Percentiles rank a stretch among this genome's conserved stretches.
Conservation (phyloP, 2,113 vertebrate genomes). For the Mus pahari region DNA sequence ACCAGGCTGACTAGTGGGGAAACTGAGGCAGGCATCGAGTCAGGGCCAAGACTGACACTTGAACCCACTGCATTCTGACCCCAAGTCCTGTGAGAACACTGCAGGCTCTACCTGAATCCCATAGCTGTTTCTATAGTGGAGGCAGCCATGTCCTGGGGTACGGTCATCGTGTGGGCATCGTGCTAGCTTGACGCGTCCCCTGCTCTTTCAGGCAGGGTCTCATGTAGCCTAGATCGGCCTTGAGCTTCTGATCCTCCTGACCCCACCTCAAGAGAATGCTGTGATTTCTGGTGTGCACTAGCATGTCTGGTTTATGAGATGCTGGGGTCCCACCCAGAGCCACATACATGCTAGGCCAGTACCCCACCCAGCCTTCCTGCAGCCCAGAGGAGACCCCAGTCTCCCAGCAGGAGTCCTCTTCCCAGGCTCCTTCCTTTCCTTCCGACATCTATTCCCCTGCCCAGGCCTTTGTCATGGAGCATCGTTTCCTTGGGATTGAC, state of each 20-base stretch:
- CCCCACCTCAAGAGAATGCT: background rate
- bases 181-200: background rate
- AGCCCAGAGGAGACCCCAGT: background rate
- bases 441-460: accelerated
- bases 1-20: background rate
- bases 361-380: background rate
- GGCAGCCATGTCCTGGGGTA: background rate
- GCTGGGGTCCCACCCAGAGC: background rate
- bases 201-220: background rate
- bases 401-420: background rate
- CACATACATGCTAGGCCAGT: too few species aligned
- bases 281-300: background rate
- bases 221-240: background rate
- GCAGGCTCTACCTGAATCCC: background rate
- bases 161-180: background rate
- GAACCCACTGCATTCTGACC: too few species aligned
- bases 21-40: background rate
- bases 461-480: background rate
- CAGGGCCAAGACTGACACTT: background rate
- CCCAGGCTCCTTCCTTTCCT: slow-evolving; percentile 15
- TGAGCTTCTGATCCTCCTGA: background rate
- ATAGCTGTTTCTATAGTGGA: background rate
- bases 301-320: background rate
- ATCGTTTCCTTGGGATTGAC: background rate
- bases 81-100: background rate